Evolutionary conservation across 2,888 invertebrate species (phyloP), one percentile per base, ranked within the genome.

Genomic region (Pachliopta kotzebuea): DNA sequence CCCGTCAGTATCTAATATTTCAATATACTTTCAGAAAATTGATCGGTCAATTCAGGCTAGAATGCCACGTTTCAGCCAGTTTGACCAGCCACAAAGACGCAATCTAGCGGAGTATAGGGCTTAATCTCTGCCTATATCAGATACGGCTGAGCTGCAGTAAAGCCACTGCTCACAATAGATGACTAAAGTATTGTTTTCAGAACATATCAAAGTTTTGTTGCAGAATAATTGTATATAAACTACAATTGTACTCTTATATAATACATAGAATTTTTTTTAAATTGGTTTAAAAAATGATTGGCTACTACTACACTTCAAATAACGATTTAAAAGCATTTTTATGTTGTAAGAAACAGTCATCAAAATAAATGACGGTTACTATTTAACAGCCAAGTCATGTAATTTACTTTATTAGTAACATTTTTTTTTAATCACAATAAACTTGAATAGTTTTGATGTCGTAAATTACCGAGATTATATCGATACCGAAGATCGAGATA

Each of bases 121-220:
- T 55, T 29, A 55, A 18, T 29, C 55, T 55, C 55, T n/a, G 23
- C 24, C 24, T 55, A 29, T 29, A 17, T n/a, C 55, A 55, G 29
- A 18, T 29, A 55, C 6, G 55, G 29, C 23, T 29, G 55, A 55
- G 29, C 29, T 29, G 4, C 29, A 55, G n/a, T 9, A 55, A 55
- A 29, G 55, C 55, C 18, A 18, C n/a, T 55, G 50, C n/a, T 52
- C n/a, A 52, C 50, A 52, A 23, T 52, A n/a, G 50, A 11, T 52
- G 23, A 52, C 50, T 20, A 20, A 49, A 49, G 21, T 52, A n/a
- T 45, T 45, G 18, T 45, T 45, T n/a, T 7, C 18, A 45, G n/a
- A n/a, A n/a, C 2, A 45, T 45, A 0, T 45, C 8, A 45, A 6
- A 18, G 2, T 45, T 45, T 45, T 45, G 4, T 45, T 45, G 37